Evolutionary conservation across 2,797 vertebrate species (phyloP).

Genomic region (Eulemur coronatus): DNA sequence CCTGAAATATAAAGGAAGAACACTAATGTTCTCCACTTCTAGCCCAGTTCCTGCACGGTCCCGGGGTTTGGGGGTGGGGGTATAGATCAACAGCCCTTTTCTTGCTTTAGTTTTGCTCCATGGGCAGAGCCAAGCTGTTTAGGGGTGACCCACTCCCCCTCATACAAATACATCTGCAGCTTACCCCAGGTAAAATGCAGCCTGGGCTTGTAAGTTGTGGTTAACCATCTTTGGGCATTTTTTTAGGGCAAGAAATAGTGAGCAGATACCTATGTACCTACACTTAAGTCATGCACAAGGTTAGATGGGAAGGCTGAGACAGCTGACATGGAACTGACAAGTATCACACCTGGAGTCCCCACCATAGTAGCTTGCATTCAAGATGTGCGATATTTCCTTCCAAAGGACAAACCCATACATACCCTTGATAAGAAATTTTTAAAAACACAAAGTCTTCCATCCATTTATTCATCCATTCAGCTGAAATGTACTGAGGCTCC

Average conservation of each 20-base stretch:
- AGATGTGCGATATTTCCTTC: not conserved
- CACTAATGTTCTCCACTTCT: not conserved
- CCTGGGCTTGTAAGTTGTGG: no score
- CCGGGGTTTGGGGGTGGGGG: accelerated
- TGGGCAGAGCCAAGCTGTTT: not conserved
- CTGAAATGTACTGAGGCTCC: not conserved
- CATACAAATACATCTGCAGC: not conserved
- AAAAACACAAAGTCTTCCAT: not conserved
- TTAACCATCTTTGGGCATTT: not conserved
- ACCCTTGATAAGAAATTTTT: not conserved
- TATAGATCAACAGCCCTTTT: not conserved
- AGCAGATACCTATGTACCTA: not conserved
- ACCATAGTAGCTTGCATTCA: not conserved
- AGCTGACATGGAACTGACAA: not conserved
- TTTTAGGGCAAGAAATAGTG: not conserved
- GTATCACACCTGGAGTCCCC: no score
- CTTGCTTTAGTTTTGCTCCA: not conserved
- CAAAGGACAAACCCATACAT: not conserved
- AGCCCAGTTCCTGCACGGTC: not conserved
- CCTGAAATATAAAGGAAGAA: not conserved
- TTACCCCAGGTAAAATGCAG: not conserved
- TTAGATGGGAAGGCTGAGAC: not conserved
- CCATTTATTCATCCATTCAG: not conserved
- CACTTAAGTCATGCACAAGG: accelerated
- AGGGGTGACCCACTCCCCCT: not conserved